A percentile compares a stretch with the other conserved stretches of the same genome.
Evolutionary conservation across 2,888 invertebrate genomes (phyloP).

Genomic region (Parthenolecanium corni): DNA sequence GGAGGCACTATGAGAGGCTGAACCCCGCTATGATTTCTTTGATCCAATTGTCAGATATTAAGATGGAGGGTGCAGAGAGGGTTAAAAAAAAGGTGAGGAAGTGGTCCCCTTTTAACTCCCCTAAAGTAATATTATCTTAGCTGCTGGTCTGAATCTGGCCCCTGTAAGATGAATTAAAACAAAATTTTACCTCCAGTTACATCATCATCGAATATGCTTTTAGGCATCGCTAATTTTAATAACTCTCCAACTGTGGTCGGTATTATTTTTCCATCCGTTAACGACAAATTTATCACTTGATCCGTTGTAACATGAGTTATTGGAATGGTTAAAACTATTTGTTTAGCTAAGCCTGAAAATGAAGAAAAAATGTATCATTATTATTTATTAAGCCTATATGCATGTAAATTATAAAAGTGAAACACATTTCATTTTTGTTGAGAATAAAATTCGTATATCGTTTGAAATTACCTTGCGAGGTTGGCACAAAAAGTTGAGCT

Average conservation of each 20-base stretch:
- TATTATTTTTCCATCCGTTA: slow-evolving; percentile 75
- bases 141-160: too few species aligned
- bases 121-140: too few species aligned
- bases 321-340: slow-evolving; percentile 90
- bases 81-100: too few species aligned
- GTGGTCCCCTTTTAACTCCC: too few species aligned
- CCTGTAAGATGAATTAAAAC: too few species aligned
- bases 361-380: slow-evolving; percentile 20
- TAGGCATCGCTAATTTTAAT: slow-evolving; percentile 51
- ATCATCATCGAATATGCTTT: slow-evolving; percentile 21
- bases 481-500: slow-evolving; percentile 86
- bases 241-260: slow-evolving; percentile 71
- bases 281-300: slow-evolving; percentile 65
- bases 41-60: too few species aligned
- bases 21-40: too few species aligned
- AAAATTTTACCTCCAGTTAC: slow-evolving; percentile 24
- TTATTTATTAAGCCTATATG: too few species aligned
- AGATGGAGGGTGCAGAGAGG: too few species aligned
- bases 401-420: too few species aligned
- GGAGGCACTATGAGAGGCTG: too few species aligned
- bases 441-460: background rate
- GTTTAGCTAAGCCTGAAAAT: slow-evolving; percentile 73
- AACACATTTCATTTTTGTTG: too few species aligned
- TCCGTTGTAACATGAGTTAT: slow-evolving; percentile 73
- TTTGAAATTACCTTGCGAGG: slow-evolving; percentile 65